phyloP scores from a whole-genome alignment of 2,888 invertebrate genomes.

The Coremacera marginata region DNA sequence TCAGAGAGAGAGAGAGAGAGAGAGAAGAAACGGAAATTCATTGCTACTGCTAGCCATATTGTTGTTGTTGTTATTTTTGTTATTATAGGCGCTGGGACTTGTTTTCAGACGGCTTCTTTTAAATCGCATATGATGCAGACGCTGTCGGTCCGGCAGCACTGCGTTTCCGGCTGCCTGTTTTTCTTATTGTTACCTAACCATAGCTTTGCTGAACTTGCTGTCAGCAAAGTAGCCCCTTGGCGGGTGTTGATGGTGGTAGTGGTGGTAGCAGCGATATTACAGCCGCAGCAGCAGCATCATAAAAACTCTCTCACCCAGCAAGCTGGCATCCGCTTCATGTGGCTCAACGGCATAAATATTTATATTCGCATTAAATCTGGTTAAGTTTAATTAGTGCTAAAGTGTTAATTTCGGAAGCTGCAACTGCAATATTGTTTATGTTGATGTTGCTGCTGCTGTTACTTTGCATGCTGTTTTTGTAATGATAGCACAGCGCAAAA shows the following conservation, averaged over 20 bases:
- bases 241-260: background rate
- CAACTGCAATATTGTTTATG: conserved; percentile 1
- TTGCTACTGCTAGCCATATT: background rate
- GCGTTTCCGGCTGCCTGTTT: conserved; percentile 27
- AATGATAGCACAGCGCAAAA: conserved; percentile 36
- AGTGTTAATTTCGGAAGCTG: conserved; percentile 46
- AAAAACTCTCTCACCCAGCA: conserved; percentile 17
- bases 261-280: background rate
- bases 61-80: background rate
- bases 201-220: background rate
- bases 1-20: no score
- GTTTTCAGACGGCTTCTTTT: background rate
- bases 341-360: conserved; percentile 38
- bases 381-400: conserved; percentile 46
- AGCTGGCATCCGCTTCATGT: conserved; percentile 32
- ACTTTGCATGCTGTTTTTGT: conserved; percentile 5
- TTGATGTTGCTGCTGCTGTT: background rate
- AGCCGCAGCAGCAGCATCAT: background rate
- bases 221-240: background rate
- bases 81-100: background rate
- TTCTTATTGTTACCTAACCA: background rate
- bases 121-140: background rate
- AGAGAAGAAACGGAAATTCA: background rate
- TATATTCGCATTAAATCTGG: conserved; percentile 40
- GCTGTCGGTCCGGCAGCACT: background rate